Conservation (phyloP, 2,113 vertebrate genomes). For the Natator depressus region DNA sequence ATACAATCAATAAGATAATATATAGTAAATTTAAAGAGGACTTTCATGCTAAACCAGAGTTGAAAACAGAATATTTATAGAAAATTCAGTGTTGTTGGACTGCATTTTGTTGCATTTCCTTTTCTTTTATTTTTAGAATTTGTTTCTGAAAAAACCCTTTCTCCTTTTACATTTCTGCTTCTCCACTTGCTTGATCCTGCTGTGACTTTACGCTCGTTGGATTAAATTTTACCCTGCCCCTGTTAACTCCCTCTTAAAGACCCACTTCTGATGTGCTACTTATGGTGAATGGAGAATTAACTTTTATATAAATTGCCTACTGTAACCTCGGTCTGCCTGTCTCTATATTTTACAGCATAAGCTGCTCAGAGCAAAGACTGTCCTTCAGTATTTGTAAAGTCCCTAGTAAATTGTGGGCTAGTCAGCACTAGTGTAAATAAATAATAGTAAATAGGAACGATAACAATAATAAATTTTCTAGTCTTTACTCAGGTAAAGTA, state of each 20-base stretch:
- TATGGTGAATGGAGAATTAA: background rate
- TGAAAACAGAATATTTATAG: background rate
- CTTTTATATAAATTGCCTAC: background rate
- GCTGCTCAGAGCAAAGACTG: background rate
- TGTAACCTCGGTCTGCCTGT: background rate
- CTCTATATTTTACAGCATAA: conserved; percentile 6
- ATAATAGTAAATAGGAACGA: background rate
- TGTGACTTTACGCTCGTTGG: background rate
- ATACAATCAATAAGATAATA: background rate
- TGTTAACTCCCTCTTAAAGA: background rate
- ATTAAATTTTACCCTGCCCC: background rate
- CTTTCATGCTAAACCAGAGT: background rate
- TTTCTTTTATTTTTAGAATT: background rate
- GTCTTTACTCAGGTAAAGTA: background rate
- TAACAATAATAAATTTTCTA: background rate
- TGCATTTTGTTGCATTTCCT: background rate
- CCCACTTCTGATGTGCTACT: background rate
- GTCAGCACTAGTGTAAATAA: background rate
- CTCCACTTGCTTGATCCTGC: background rate
- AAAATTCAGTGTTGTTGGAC: background rate
- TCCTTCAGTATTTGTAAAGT: conserved; percentile 10
- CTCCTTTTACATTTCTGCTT: background rate
- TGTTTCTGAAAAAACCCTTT: background rate
- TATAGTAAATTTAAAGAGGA: background rate
- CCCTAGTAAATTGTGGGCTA: background rate